These are phyloP conservation scores for Drosophila gunungcola DNA, from an alignment of 1,140 invertebrate species.

Conservation along the genomic window DNA sequence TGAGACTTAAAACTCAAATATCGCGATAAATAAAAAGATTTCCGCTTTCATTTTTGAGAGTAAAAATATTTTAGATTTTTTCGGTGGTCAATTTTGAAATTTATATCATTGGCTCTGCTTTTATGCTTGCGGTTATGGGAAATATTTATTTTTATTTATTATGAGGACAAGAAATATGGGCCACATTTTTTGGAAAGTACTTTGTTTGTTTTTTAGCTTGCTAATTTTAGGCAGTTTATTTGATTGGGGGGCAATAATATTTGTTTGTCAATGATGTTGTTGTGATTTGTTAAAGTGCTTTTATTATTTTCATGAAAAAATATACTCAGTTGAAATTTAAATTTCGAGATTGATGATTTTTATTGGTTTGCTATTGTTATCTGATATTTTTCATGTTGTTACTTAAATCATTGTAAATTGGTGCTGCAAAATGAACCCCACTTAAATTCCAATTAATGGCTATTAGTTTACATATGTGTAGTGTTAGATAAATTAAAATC, in stretches of 20 bases:
- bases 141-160: conserved; percentile 15
- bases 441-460: too few species aligned
- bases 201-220: neutral
- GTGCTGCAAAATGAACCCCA: too few species aligned
- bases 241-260: conserved; percentile 7
- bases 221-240: neutral
- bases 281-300: neutral
- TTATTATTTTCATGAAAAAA: too few species aligned
- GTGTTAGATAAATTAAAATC: too few species aligned
- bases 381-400: too few species aligned
- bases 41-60: conserved; percentile 1
- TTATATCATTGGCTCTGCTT: conserved; percentile 19
- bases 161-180: neutral
- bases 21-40: conserved; percentile 21
- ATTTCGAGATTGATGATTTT: too few species aligned
- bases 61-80: conserved; percentile 30
- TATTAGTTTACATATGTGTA: too few species aligned
- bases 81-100: conserved; percentile 22
- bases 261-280: conserved; percentile 1
- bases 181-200: conserved; percentile 1
- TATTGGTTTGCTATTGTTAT: neutral
- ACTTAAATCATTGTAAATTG: too few species aligned
- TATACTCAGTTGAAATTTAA: too few species aligned
- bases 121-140: conserved; percentile 15
- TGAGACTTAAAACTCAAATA: conserved; percentile 44